Evolutionary conservation across 2,888 invertebrate genomes (phyloP), one percentile per base, ranked within the genome.

Genomic region (Candidula unifasciata): DNA sequence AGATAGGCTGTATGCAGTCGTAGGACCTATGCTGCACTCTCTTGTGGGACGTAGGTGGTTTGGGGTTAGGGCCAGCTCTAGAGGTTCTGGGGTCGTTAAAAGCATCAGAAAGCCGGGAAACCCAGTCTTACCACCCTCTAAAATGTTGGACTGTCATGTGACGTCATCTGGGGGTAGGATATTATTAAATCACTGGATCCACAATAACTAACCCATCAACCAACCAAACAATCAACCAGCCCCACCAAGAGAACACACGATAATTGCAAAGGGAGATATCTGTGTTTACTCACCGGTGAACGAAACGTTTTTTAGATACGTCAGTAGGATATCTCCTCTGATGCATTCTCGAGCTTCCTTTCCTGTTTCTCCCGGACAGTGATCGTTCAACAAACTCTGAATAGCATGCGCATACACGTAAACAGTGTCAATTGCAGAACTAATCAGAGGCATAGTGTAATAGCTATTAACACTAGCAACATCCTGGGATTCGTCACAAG

Each of bases 371-470:
- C 57, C 60, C 0, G 68, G 57, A 37, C 86, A 86, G 3, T 71
- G 30, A 10, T 83, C 57, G n/a, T 52, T 35, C 6, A 76, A 8
- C 44, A 86, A 79, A 3, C 71, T 66, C 21, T 83, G 86, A 35
- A 81, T 44, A 13, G 86, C 86, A 37, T 85, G 66, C 8, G 83
- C 83, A 27, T 83, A 76, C 66, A 80, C 73, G 37, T 73, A 76
- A 30, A 86, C 83, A 3, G 85, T 33, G 68, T 86, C 83, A 5
- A 81, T 71, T 33, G 78, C 68, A n/a, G 69, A 69, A 37, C 73
- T 71, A 18, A 57, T 21, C 33, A 52, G 52, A 10, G 64, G 33
- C 30, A 83, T 13, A 13, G 57, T 5, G 3, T 52, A 33, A n/a
- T 69, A 80, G 0, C 35, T 24, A 21, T 52, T 27, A 71, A 80